Base-by-base conservation (phyloP, 2,888 invertebrate species). In the Andrena bicolor region DNA sequence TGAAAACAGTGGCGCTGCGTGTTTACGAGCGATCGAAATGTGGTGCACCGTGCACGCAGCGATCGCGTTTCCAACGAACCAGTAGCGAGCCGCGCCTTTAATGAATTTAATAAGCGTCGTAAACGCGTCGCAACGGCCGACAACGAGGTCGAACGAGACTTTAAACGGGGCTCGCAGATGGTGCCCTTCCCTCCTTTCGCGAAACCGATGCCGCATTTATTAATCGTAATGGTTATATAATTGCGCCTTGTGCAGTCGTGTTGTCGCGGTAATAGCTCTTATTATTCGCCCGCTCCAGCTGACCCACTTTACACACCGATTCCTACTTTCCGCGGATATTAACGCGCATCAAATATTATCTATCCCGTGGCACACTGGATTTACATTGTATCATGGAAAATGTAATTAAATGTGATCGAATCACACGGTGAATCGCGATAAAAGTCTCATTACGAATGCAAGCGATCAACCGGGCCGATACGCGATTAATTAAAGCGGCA, bases 101-200 rank as follows among this genome's bases (percentile, higher is more conserved):
- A 84, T 79, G 74, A 78, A 84, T 86, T 86, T 87, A 82, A 86
- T 84, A 84, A 84, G 87, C 82, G 68, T 79, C 75, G 73, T 77
- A 80, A 82, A 77, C 75, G 86, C 76, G 77, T 82, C 61, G 73
- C 65, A 75, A 69, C 78, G 69, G 63, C 70, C 65, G 80, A 86
- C 72, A 80, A 80, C 78, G 74, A 56, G 72, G 81, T 78, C 72
- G 72, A 82, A 82, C 71, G 86, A 64, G 83, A 80, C 58, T 86
- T 86, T 86, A 84, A 86, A 80, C 79, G 81, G 72, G 63, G 16
- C 56, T 28, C 58, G 76, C 86, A 77, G 83, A 63, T 75, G 83
- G 74, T 71, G 73, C 53, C 49, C 58, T 74, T 35, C 53, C 61
- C 53, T 28, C n/a, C 49, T 82, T 68, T 69, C 49, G 60, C 61